These are phyloP conservation scores for Platyscapa corneri DNA, from an alignment of 1,140 invertebrate genomes.

Conservation along the genomic window DNA sequence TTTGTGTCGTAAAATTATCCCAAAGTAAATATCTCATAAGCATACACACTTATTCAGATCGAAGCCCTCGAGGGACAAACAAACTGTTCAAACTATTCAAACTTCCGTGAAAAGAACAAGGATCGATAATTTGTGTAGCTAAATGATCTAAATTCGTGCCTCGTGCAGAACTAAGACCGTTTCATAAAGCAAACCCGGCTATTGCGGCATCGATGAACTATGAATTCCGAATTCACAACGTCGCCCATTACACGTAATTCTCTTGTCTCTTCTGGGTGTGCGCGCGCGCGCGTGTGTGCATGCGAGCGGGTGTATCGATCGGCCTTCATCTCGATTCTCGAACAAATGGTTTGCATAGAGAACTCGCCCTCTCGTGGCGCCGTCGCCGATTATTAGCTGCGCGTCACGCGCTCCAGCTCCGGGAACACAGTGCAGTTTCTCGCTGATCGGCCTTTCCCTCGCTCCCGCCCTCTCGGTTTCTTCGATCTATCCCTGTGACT, in stretches of 20 bases:
- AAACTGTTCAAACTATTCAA: too few species aligned
- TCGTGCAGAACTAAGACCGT: background rate
- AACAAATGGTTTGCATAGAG: constrained; percentile 7
- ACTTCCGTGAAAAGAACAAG: too few species aligned
- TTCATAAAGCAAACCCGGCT: background rate
- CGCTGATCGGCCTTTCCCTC: background rate
- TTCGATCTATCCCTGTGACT: too few species aligned
- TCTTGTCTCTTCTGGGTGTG: too few species aligned
- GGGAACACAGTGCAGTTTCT: background rate
- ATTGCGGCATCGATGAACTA: too few species aligned
- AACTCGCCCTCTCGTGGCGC: constrained; percentile 17
- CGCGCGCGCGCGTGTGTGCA: too few species aligned
- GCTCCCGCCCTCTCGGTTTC: background rate
- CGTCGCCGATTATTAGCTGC: background rate
- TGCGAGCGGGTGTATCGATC: background rate
- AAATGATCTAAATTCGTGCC: background rate
- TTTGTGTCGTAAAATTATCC: too few species aligned
- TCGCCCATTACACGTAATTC: background rate
- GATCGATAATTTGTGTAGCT: background rate
- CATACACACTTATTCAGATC: too few species aligned
- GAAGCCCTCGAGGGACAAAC: too few species aligned
- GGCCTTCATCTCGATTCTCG: background rate
- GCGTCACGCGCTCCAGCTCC: background rate
- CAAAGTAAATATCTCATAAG: too few species aligned
- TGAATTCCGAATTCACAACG: background rate